A percentile compares a stretch with the other conserved stretches of the same genome.
These are phyloP conservation scores for Pseudomyrmex flavicornis DNA, from an alignment of 1,140 invertebrate species.

Conservation along the genomic window DNA sequence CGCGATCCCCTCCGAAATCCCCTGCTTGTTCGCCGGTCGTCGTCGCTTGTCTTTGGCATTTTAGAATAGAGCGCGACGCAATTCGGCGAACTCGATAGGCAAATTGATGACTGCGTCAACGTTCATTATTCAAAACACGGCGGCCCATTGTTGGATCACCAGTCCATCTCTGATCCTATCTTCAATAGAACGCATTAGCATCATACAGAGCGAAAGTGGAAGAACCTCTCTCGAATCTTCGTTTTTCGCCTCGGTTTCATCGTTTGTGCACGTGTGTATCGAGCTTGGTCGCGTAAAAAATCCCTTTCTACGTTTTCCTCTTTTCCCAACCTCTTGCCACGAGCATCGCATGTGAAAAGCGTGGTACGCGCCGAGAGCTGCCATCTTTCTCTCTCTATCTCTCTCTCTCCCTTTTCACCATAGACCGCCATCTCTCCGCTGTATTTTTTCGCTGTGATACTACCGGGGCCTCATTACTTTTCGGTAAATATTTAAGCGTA, in stretches of 20 bases:
- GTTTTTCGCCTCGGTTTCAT: background rate
- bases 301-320: constrained; percentile 19
- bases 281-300: constrained; percentile 16
- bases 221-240: background rate
- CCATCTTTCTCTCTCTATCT: constrained; percentile 49
- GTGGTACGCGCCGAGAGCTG: constrained; percentile 8
- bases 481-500: constrained; percentile 77
- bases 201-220: constrained; percentile 71
- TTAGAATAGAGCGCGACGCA: constrained; percentile 54
- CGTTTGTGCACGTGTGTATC: constrained; percentile 11
- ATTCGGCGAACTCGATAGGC: constrained; percentile 45
- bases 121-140: constrained; percentile 80
- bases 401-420: constrained; percentile 72
- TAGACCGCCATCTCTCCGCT: constrained; percentile 39
- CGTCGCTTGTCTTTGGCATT: constrained; percentile 54
- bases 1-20: background rate
- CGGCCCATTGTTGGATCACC: constrained; percentile 77
- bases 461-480: constrained; percentile 74
- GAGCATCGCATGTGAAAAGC: constrained; percentile 42
- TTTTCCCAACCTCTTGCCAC: background rate
- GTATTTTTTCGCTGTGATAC: constrained; percentile 70
- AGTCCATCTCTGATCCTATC: constrained; percentile 63
- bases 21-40: background rate
- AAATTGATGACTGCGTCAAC: constrained; percentile 52
- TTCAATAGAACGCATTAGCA: constrained; percentile 83